Conservation (phyloP, 2,888 invertebrate species). For the Andrena trimmerana region DNA sequence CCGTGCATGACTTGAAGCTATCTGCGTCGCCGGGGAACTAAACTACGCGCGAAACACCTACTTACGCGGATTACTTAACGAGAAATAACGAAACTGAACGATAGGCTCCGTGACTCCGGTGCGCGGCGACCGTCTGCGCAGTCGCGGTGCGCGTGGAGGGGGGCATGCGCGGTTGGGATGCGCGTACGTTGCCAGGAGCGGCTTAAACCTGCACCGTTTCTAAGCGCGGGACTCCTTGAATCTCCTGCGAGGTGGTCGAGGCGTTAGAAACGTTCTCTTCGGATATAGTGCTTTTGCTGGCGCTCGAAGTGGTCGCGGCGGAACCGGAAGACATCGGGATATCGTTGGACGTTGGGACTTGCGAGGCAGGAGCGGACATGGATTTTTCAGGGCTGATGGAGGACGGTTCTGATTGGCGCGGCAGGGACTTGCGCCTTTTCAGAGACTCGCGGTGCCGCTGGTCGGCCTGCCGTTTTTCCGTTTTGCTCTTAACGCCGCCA, state of each 20-base stretch:
- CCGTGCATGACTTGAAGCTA: conserved; percentile 15
- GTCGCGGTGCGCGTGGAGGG: too few species aligned
- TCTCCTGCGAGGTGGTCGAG: conserved; percentile 53
- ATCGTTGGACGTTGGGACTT: conserved; percentile 42
- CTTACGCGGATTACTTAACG: conserved; percentile 32
- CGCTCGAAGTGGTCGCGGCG: conserved; percentile 36
- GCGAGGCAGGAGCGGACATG: conserved; percentile 50
- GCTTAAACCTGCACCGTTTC: conserved; percentile 59
- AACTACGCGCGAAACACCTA: conserved; percentile 33
- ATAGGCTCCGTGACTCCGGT: neutral
- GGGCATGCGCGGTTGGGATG: neutral
- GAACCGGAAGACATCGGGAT: conserved; percentile 49
- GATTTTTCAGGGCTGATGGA: conserved; percentile 52
- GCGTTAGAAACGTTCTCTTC: conserved; percentile 50
- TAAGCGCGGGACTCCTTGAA: conserved; percentile 55
- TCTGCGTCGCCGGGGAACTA: conserved; percentile 7
- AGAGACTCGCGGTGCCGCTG: conserved; percentile 68
- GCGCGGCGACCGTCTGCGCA: neutral
- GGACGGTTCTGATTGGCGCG: conserved; percentile 63
- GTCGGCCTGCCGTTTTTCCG: conserved; percentile 71
- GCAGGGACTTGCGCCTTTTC: conserved; percentile 72
- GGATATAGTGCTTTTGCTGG: conserved; percentile 49
- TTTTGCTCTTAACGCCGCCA: conserved; percentile 62
- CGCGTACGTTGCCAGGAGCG: neutral
- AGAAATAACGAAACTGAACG: conserved; percentile 45